Evolutionary conservation across 30 jellyfish, hydroid and myxozoan species (phyloP), one percentile per base, ranked within the genome.

Genomic region (Cassiopea xamachana): DNA sequence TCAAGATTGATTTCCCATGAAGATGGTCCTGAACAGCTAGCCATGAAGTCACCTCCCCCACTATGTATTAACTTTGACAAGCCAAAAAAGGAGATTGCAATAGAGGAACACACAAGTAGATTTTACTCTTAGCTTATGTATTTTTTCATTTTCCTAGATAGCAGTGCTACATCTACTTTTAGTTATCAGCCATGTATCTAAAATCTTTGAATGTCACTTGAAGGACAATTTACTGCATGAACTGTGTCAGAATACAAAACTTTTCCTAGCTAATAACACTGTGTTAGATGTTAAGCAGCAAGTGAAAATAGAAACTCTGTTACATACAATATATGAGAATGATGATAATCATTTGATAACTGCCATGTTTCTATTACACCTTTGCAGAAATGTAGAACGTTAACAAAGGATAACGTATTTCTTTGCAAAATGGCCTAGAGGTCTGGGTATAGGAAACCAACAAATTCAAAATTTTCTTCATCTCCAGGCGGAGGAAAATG

Each of bases 71-170:
- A 64, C 89, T 19, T 81, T 81, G 80, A 64, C 85, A 81, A 19
- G 85, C 89, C 89, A 60, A 81, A 48, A 62, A 81, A 59, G 79
- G 81, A 81, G 89, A n/a, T 59, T 59, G 79, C 89, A 81, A 44
- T 81, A 59, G 79, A 45, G 27, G 80, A 51, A 81, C 80, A 81
- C 59, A 81, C 62, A 19, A 81, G 89, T 81, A 59, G 89, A 81
- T 81, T 81, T 81, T 51, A 81, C 60, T 81, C 89, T 17, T 61
- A 9, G 17, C 55, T 59, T 16, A 16, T 7, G 74, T 10, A 77
- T 3, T 10, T 50, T 77, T 77, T 77, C 74, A 9, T 14, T 39
- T 43, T 75, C 74, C 74, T 14, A 50, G 73, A 77, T 47, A 77
- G 70, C 8, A 47, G 10, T 81, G 85, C 68, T 81, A 81, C 85